Evolutionary conservation across 2,888 invertebrate species (phyloP), one percentile per base, ranked within the genome.

Genomic region (Drepanosiphum platanoidis): DNA sequence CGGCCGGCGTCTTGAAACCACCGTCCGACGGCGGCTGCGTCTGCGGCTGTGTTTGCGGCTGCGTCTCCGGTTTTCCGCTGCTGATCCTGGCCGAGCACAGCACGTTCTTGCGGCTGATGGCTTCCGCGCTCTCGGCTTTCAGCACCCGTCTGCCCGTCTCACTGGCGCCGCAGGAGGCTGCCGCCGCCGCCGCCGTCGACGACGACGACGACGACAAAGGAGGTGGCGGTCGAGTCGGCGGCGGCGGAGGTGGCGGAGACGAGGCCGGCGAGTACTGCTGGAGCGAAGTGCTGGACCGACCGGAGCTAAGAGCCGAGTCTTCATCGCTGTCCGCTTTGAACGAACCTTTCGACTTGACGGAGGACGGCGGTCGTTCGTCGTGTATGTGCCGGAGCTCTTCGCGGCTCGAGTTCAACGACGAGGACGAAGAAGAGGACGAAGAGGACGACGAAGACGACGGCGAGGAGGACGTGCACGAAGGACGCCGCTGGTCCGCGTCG

Each of bases 281-380:
- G 87, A 94, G 93, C 4, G 94, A 95, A 87, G 94, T 92, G 89
- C 94, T 94, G 71, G 95, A 95, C 82, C 95, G 93, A 88, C 94
- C 94, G 75, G 94, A 95, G 89, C 96, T 96, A 89, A 96, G 95
- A 7, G 96, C 96, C 42, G 96, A 96, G 90, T 96, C 96, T 88
- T 95, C 95, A 89, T 96, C 96, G 88, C 94, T 95, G 88, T 95
- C 95, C 87, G 94, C 92, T 88, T 83, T 86, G 64, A 86, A 58
- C 74, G 83, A 81, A 9, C 58, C 64, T 22, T 70, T 80, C n/a
- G 80, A 83, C 34, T 83, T 86, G 32, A 34, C 83, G 3, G 86
- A 74, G 5, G 77, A 66, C 13, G 68, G 75, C 0, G 86, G 82
- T 3, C 75, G 83, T 36, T 75, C 86, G 78, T 86, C 80, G 87